Conservation (phyloP, 2,888 invertebrate species). For the Adelphocoris suturalis region DNA sequence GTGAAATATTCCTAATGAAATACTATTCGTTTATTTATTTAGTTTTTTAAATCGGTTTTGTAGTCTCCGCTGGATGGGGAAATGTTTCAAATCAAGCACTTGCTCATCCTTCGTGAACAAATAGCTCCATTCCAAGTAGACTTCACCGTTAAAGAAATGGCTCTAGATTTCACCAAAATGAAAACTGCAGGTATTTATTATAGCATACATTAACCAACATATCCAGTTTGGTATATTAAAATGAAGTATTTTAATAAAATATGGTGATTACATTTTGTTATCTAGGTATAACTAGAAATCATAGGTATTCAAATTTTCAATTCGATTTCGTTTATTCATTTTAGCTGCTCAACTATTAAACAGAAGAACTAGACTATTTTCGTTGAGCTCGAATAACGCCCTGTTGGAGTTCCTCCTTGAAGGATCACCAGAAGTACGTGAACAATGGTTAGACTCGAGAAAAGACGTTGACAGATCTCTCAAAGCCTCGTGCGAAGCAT, state of each 20-base stretch:
- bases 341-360: slow-evolving; percentile 80
- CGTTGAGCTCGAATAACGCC: slow-evolving; percentile 92
- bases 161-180: slow-evolving; percentile 95
- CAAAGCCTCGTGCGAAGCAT: slow-evolving; percentile 92
- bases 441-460: slow-evolving; percentile 95
- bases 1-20: too few species aligned
- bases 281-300: too few species aligned
- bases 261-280: too few species aligned
- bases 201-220: too few species aligned
- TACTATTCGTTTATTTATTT: too few species aligned
- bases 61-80: slow-evolving; percentile 93
- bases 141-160: slow-evolving; percentile 94
- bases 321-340: slow-evolving; percentile 42
- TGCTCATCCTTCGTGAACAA: slow-evolving; percentile 97
- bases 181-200: slow-evolving; percentile 86
- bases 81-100: slow-evolving; percentile 98
- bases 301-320: too few species aligned
- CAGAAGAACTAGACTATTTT: slow-evolving; percentile 91
- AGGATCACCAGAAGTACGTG: slow-evolving; percentile 90
- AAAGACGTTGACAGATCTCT: slow-evolving; percentile 97
- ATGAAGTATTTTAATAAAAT: too few species aligned
- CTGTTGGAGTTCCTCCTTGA: slow-evolving; percentile 94
- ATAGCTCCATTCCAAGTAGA: slow-evolving; percentile 99
- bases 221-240: too few species aligned
- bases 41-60: slow-evolving; percentile 76